A percentile compares a stretch with the other conserved stretches of the same genome.
These are phyloP conservation scores for Crepidodera aurea DNA, from an alignment of 2,888 invertebrate species.

Conservation along the genomic window DNA sequence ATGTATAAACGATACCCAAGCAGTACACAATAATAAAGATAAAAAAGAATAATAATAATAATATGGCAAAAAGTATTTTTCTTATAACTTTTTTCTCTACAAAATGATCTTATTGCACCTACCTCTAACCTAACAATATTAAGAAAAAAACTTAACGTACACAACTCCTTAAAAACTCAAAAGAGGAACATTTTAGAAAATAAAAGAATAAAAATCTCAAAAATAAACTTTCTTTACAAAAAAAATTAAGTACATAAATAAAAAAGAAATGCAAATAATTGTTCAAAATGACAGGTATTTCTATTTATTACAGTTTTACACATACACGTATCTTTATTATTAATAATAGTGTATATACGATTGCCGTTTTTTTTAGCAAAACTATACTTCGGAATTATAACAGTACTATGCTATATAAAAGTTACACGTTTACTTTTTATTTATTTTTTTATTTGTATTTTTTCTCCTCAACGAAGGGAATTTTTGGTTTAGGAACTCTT, in stretches of 20 bases:
- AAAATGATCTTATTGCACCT: slow-evolving; percentile 61
- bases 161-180: slow-evolving; percentile 55
- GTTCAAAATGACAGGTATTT: slow-evolving; percentile 23
- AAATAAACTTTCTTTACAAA: slow-evolving; percentile 44
- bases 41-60: slow-evolving; percentile 56
- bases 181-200: slow-evolving; percentile 59
- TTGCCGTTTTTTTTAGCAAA: slow-evolving; percentile 58
- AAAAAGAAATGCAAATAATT: slow-evolving; percentile 55
- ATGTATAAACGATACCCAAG: slow-evolving; percentile 64
- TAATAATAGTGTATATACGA: slow-evolving; percentile 59
- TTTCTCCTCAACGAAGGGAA: slow-evolving; percentile 58
- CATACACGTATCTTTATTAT: slow-evolving; percentile 58
- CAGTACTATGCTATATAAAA: slow-evolving; percentile 60
- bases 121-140: slow-evolving; percentile 57
- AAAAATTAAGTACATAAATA: slow-evolving; percentile 43
- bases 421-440: slow-evolving; percentile 56
- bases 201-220: slow-evolving; percentile 47
- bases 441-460: slow-evolving; percentile 48
- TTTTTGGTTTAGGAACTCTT: slow-evolving; percentile 60
- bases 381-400: slow-evolving; percentile 59
- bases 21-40: slow-evolving; percentile 60
- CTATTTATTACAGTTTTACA: slow-evolving; percentile 34
- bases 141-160: slow-evolving; percentile 54
- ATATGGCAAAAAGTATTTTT: slow-evolving; percentile 62
- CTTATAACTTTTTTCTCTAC: slow-evolving; percentile 51